A percentile compares a stretch with the other conserved stretches of the same genome.
phyloP scores from a whole-genome alignment of 1,140 invertebrate genomes.

The Trichonephila clavipes region DNA sequence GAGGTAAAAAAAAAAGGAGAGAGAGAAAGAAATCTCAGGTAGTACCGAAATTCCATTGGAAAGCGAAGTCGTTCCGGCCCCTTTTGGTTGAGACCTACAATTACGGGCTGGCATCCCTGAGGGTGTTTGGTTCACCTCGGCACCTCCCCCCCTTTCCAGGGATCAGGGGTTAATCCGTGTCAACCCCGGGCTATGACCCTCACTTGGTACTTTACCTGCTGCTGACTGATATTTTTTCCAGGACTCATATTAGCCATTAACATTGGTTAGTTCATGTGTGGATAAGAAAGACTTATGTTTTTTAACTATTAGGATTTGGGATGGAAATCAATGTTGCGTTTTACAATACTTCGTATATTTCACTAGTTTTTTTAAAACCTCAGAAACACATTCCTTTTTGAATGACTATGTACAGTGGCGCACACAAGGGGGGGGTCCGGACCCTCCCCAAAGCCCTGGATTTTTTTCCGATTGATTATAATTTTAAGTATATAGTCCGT shows the following conservation, averaged over 20 bases:
- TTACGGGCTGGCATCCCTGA: slow-evolving; percentile 46
- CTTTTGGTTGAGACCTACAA: slow-evolving; percentile 64
- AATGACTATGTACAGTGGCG: no score
- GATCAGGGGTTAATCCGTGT: slow-evolving; percentile 70
- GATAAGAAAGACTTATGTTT: no score
- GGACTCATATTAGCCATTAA: neutral
- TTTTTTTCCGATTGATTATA: no score
- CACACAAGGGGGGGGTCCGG: no score
- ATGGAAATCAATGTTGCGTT: no score
- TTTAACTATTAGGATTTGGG: no score
- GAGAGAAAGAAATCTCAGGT: neutral
- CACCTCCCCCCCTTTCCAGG: slow-evolving; percentile 58
- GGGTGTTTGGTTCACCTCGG: slow-evolving; percentile 66
- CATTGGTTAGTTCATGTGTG: neutral
- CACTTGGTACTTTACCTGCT: neutral
- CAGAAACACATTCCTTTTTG: no score
- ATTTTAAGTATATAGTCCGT: no score
- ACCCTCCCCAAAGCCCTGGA: no score
- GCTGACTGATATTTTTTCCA: neutral
- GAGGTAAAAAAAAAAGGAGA: slow-evolving; percentile 15
- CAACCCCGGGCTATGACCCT: slow-evolving; percentile 57
- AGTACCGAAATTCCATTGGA: slow-evolving; percentile 58
- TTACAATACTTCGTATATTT: no score
- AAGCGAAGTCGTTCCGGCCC: slow-evolving; percentile 55
- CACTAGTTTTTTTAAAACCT: no score